Evolutionary conservation across 2,113 vertebrate species (phyloP), one percentile per base, ranked within the genome.

Genomic region (Epinephelus cyanopodus): DNA sequence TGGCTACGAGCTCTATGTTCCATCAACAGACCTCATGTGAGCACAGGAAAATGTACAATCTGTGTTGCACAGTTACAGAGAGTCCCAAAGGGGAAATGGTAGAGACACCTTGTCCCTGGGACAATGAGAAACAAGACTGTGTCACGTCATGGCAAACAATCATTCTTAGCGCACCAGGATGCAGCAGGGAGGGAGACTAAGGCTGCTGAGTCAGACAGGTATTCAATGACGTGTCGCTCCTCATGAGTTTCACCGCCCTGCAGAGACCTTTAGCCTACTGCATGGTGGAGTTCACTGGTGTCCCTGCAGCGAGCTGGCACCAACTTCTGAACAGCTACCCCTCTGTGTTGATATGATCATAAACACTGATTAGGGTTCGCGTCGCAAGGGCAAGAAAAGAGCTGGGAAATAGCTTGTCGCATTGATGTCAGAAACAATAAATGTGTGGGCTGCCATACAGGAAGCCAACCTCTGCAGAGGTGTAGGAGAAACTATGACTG

Each of bases 71-170:
- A 21, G 27, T 3, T 53, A 42, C 10, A 50, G 14, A 77, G 39
- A 68, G 9, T 70, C 54, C 23, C 75, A 18, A 64, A 37, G 13
- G 53, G 83, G 37, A 77, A 86, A 77, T 77, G 64, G 72, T 53
- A 90, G 82, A 88, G 86, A 87, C 87, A 88, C 66, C 83, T 90
- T 89, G 89, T 93, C 90, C 11, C 50, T 37, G 62, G 77, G 72
- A 94, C 93, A 93, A 92, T 92, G 77, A 78, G 42, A 60, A 78
- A 54, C 57, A 52, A 67, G 79, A 68, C 14, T 21, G 39, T 68
- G 60, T 56, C 72, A 68, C 71, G 74, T 86, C 89, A 89, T 65
- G 73, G 77, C 66, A 70, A 54, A 56, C 17, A 68, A 79, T 27
- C 67, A 89, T 77, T 86, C 74, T 86, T 54, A 68, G 25, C 3